These are phyloP conservation scores for Alces alces DNA, from an alignment of 2,113 vertebrate genomes.

Conservation along the genomic window DNA sequence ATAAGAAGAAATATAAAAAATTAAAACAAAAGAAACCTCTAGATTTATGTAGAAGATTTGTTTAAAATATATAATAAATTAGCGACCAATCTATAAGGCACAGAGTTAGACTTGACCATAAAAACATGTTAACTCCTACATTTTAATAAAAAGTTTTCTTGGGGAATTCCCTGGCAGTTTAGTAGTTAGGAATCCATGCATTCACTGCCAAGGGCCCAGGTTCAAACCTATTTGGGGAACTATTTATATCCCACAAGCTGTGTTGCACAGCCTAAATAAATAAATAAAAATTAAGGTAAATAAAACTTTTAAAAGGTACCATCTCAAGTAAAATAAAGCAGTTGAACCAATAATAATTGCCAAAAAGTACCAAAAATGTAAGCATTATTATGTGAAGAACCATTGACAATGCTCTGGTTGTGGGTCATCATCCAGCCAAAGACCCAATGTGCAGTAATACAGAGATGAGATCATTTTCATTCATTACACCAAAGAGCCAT, in stretches of 20 bases:
- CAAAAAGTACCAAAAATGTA: neutral
- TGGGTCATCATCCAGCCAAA: neutral
- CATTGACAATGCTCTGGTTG: neutral
- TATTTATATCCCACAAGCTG: neutral
- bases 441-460: neutral
- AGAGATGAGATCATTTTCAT: neutral
- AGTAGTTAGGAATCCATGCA: neutral
- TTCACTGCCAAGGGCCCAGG: neutral
- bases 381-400: neutral
- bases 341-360: neutral
- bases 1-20: neutral
- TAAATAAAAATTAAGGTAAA: neutral
- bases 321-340: neutral
- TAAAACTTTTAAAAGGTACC: neutral
- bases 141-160: neutral
- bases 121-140: neutral
- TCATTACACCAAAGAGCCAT: neutral
- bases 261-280: neutral
- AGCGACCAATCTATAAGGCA: neutral
- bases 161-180: neutral
- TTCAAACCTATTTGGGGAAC: neutral
- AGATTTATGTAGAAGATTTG: neutral
- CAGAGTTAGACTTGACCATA: neutral
- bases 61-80: neutral
- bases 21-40: neutral